Evolutionary conservation across 2,113 vertebrate species (phyloP).

Genomic region (Chloebia gouldiae): DNA sequence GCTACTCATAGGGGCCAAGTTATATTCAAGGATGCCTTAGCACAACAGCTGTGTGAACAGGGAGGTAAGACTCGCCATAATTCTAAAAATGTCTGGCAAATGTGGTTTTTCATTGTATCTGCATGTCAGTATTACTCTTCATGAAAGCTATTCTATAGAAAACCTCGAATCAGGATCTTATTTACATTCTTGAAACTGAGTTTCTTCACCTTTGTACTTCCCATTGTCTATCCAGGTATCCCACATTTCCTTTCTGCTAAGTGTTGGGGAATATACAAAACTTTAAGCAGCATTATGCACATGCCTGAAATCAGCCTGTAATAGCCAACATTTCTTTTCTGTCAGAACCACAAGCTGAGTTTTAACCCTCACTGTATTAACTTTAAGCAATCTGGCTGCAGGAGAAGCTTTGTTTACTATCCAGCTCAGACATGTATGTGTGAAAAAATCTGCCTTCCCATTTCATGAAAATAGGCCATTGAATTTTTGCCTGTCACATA

Average conservation of each 20-base stretch:
- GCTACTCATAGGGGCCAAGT: slow-evolving; percentile 95
- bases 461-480: not conserved
- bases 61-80: slow-evolving; percentile 83
- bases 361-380: not conserved
- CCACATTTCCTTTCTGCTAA: not conserved
- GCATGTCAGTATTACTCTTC: not conserved
- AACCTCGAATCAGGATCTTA: not conserved
- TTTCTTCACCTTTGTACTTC: not conserved
- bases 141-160: not conserved
- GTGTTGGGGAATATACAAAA: not conserved
- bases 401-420: not conserved
- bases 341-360: not conserved
- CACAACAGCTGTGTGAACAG: slow-evolving; percentile 96
- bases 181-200: not conserved
- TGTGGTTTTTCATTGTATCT: not conserved
- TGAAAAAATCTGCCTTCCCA: not conserved
- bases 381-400: not conserved
- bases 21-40: slow-evolving; percentile 98
- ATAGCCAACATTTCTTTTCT: not conserved
- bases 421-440: not conserved
- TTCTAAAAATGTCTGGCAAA: not conserved
- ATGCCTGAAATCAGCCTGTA: not conserved
- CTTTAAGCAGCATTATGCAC: not conserved
- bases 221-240: not conserved
- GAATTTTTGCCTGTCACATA: not conserved